Evolutionary conservation across 2,113 vertebrate species (phyloP).

Genomic region (Daphoenositta chrysoptera): DNA sequence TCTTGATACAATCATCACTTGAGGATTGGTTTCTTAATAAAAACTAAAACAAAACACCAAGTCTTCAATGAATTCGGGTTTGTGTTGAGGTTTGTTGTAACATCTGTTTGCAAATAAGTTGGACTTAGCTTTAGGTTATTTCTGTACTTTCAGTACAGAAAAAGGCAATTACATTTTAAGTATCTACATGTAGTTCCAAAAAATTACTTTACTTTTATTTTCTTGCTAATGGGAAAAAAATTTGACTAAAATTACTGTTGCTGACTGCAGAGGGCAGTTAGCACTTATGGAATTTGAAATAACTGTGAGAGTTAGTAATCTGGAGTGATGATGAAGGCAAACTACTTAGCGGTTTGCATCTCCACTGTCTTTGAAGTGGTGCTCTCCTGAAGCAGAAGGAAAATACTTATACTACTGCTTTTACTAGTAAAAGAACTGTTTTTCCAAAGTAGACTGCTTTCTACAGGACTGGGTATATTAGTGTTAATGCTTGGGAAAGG

Average conservation of each 20-base stretch:
- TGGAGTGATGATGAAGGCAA: neutral
- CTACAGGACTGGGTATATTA: fast-evolving
- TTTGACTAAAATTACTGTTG: neutral
- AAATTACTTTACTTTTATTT: neutral
- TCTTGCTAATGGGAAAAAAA: neutral
- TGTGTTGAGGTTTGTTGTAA: neutral
- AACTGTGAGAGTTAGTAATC: neutral
- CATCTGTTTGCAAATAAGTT: neutral
- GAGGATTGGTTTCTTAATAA: neutral
- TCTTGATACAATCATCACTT: neutral
- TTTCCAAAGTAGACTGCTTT: neutral
- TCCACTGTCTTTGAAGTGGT: neutral
- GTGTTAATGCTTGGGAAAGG: neutral
- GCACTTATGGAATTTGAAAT: neutral
- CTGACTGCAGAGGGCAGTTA: neutral
- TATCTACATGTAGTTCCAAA: neutral
- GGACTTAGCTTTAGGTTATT: neutral
- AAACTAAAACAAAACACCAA: neutral
- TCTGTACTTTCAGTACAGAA: neutral
- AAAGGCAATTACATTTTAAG: neutral
- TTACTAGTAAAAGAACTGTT: neutral
- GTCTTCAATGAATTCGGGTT: neutral
- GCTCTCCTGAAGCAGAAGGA: neutral
- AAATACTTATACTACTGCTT: neutral
- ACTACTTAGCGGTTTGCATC: neutral